Base-by-base conservation (phyloP, 2,888 invertebrate genomes). In the Zygaena filipendulae region DNA sequence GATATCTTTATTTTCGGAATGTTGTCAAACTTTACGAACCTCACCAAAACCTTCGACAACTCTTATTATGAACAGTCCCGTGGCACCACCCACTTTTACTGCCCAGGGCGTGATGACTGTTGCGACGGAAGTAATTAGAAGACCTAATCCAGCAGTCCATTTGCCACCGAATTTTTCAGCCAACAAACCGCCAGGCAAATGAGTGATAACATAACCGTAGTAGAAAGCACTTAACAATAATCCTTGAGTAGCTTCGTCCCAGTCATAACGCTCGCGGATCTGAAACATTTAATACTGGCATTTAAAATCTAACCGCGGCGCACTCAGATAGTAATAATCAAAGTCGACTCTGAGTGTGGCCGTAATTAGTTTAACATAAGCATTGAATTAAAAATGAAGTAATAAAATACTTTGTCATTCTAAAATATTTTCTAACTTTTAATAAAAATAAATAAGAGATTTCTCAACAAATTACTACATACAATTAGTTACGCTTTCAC, bases 161-260 rank as follows among this genome's bases (percentile, higher is more conserved):
- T 93, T 94, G 1, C 92, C 94, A 8, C 94, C 94, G 46, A 90
- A 90, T 45, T 82, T 87, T 47, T 91, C 91, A 0, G 92, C 88
- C 19, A 94, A 52, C 27, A 89, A 75, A 29, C 92, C 93, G 23
- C 92, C 93, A 1, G 93, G 93, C 13, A 94, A 59, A 51, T 93
- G 92, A 0, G 92, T 91, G 0, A 91, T 33, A 1, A 92, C 85
- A 56, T 93, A 92, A 0, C 92, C 92, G 72, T 90, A 92, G 63
- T 90, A 93, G 58, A 93, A 93, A 0, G 90, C 87, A 21, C 90
- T 87, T 0, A 92, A 68, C 3, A 92, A 86, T 19, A 90, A 60
- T 0, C 92, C 92, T 74, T 90, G 88, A 1, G 85, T 81, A 3
- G 82, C 66, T 51, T 87, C 84, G 19, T 82, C 80, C 91, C 91